Evolutionary conservation across 2,888 invertebrate genomes (phyloP), one percentile per base, ranked within the genome.

Genomic region (Sclerodermus sp.): DNA sequence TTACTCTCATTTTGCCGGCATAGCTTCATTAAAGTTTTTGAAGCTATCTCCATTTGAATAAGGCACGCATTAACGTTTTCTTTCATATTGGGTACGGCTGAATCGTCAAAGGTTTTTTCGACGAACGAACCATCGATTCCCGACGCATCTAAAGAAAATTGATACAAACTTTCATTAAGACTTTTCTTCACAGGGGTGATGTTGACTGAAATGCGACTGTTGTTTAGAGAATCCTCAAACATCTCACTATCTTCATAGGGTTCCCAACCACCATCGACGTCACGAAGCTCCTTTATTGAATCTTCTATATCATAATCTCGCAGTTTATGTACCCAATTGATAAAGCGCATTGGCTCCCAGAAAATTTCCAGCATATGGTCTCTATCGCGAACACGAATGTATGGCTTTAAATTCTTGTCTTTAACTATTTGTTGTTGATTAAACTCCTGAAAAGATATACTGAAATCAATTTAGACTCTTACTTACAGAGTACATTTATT

Each of bases 371-470:
- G 15, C 60, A 61, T 69, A 1, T 55, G 62, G 31, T 67, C 68
- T 30, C 49, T 68, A 48, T 79, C 72, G 13, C 75, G 66, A 29
- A 79, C 69, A n/a, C 74, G 71, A 42, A 78, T 68, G 1, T 73
- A 66, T 1, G 76, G 71, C 16, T 67, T 62, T 12, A 78, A 48
- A 13, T 58, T 64, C 47, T 73, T 74, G 16, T 74, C 66, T 5
- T 62, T 58, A 2, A 79, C 49, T 29, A 72, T 60, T 56, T 74
- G 76, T 47, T 77, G 76, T 43, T 77, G 77, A 41, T 69, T 63
- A 42, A 79, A 79, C 63, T 76, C 76, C 78, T 78, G 49, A 9
- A 43, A 63, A 23, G n/a, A n/a, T n/a, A n/a, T n/a, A n/a, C n/a
- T n/a, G n/a, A n/a, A n/a, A n/a, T n/a, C n/a, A n/a, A n/a, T n/a